Conservation (phyloP, 2,888 invertebrate species). For the Tachina lurida region DNA sequence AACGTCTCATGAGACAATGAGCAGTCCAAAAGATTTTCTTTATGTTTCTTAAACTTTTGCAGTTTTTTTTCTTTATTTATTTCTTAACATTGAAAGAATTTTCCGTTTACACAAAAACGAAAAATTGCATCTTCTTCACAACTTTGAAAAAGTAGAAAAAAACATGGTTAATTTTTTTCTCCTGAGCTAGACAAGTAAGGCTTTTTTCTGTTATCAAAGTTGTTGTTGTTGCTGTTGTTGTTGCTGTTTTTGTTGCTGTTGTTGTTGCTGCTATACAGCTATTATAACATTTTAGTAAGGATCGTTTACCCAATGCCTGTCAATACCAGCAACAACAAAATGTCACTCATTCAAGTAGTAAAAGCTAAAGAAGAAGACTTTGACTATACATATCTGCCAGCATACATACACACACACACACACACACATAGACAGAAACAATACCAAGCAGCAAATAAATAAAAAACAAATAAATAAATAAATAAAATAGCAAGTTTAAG, state of each 20-base stretch:
- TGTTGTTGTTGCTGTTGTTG: slow-evolving; percentile 44
- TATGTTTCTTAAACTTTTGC: slow-evolving; percentile 25
- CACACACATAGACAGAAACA: not conserved
- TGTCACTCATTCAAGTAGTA: slow-evolving; percentile 73
- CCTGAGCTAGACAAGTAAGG: slow-evolving; percentile 51
- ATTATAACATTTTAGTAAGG: slow-evolving; percentile 68
- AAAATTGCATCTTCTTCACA: slow-evolving; percentile 66
- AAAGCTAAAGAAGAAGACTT: slow-evolving; percentile 53
- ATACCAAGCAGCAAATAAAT: slow-evolving; percentile 12
- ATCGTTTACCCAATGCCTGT: slow-evolving; percentile 72
- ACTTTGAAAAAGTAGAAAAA: slow-evolving; percentile 46
- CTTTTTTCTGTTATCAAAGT: slow-evolving; percentile 34
- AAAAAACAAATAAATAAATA: not conserved
- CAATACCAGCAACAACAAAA: slow-evolving; percentile 73
- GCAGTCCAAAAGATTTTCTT: slow-evolving; percentile 65
- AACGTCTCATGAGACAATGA: slow-evolving; percentile 69
- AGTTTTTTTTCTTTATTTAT: slow-evolving; percentile 2
- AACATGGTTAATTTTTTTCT: slow-evolving; percentile 37
- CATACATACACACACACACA: slow-evolving; percentile 10
- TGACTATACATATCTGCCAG: slow-evolving; percentile 18
- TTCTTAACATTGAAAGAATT: slow-evolving; percentile 54
- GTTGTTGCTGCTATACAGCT: slow-evolving; percentile 42
- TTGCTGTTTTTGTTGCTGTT: not conserved
- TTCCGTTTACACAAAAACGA: slow-evolving; percentile 47
- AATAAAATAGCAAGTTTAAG: slow-evolving; percentile 7